Evolutionary conservation across 2,113 vertebrate genomes (phyloP).

Genomic region (Marmota flaviventris): DNA sequence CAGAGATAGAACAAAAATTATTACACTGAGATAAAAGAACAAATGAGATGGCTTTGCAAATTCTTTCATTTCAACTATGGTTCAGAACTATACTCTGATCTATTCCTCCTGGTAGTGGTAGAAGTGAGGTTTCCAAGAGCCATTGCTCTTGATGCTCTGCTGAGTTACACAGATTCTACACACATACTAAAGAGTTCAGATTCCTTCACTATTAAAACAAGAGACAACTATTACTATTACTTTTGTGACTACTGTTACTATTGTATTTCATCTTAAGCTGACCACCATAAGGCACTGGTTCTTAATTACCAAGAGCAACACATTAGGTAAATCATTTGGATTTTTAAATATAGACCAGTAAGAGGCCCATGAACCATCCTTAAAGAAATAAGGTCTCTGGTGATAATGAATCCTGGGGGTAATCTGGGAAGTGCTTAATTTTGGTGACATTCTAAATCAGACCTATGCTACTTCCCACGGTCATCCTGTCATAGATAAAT

Average conservation of each 20-base stretch:
- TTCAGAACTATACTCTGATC: background rate
- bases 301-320: background rate
- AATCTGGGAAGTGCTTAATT: no score
- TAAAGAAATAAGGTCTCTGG: no score
- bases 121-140: background rate
- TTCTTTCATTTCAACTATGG: background rate
- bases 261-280: background rate
- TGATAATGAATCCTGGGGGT: no score
- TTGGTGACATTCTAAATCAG: no score
- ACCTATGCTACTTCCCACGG: background rate
- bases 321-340: background rate
- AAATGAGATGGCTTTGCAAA: constrained; percentile 60
- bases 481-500: background rate
- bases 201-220: constrained; percentile 10
- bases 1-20: background rate
- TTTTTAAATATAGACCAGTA: constrained; percentile 42
- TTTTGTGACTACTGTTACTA: background rate
- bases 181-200: background rate
- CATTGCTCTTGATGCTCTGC: background rate
- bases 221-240: background rate
- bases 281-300: background rate
- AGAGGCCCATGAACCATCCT: background rate
- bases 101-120: background rate
- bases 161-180: background rate
- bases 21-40: constrained; percentile 67